Percentiles rank a stretch among this genome's conserved stretches.
These are phyloP conservation scores for Tokudaia muenninki DNA, from an alignment of 2,797 vertebrate genomes.

Conservation along the genomic window DNA sequence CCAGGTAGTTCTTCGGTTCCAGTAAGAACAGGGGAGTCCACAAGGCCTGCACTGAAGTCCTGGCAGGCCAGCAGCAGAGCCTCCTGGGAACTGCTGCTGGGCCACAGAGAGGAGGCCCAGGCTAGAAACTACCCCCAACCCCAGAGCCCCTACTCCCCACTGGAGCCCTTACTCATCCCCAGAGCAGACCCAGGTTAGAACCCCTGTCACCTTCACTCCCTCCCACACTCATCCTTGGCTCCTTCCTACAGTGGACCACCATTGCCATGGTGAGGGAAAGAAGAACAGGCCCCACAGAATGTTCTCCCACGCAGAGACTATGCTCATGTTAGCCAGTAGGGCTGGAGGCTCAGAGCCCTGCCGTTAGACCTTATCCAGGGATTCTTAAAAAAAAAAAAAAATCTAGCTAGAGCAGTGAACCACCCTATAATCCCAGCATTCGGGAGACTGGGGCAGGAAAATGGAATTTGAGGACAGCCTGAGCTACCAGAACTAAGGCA, in stretches of 20 bases:
- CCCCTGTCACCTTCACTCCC: not conserved
- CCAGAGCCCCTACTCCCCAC: not conserved
- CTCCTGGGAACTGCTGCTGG: not conserved
- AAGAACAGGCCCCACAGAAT: accelerated
- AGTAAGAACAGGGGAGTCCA: not conserved
- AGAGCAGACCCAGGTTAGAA: not conserved
- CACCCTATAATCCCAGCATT: not conserved
- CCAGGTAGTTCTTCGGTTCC: not conserved
- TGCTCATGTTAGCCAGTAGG: accelerated
- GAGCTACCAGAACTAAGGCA: not conserved
- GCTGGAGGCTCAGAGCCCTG: not conserved
- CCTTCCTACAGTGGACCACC: not conserved
- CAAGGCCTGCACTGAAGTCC: accelerated
- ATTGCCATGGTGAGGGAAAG: not conserved
- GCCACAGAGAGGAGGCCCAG: not conserved
- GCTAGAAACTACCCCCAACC: not conserved
- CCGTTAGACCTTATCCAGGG: not conserved
- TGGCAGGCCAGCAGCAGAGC: not conserved
- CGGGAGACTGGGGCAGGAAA: not conserved
- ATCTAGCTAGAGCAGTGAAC: too few species aligned
- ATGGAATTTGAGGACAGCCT: not conserved
- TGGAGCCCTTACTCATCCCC: not conserved
- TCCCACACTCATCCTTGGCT: not conserved
- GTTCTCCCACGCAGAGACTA: accelerated
- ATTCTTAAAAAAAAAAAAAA: not conserved